These are phyloP conservation scores for Sabellastarte sp. DNA, from an alignment of 2,888 invertebrate genomes.

Conservation along the genomic window DNA sequence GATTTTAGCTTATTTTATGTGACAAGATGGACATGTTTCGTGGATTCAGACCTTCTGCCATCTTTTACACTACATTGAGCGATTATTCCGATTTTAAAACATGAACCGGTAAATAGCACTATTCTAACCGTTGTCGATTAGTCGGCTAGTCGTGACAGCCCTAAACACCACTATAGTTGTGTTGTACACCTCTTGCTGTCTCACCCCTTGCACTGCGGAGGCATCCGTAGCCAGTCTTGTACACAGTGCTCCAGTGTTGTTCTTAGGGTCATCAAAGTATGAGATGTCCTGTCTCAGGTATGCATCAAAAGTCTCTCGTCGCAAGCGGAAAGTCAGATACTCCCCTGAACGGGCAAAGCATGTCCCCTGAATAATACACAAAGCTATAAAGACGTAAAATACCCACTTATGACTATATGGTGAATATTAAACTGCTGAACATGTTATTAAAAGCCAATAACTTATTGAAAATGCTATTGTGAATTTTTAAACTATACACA, in stretches of 20 bases:
- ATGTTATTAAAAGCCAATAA: background rate
- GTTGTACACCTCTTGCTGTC: no score
- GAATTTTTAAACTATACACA: background rate
- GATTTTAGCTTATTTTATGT: no score
- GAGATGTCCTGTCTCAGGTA: slow-evolving; percentile 42
- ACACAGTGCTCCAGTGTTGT: slow-evolving; percentile 52
- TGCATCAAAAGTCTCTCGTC: slow-evolving; percentile 15
- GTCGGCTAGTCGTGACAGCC: no score
- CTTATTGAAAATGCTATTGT: background rate
- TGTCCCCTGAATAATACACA: slow-evolving; percentile 10
- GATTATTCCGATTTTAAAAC: no score
- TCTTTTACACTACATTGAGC: no score
- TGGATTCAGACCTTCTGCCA: no score
- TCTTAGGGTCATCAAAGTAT: slow-evolving; percentile 55
- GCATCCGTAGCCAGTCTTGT: slow-evolving; percentile 56
- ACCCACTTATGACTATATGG: no score
- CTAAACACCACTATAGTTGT: no score
- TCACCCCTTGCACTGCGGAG: slow-evolving; percentile 55
- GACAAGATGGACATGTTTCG: no score
- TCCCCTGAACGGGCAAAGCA: slow-evolving; percentile 19
- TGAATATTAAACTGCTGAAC: slow-evolving; percentile 5
- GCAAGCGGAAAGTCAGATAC: slow-evolving; percentile 17
- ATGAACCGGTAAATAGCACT: no score
- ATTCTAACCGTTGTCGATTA: no score
- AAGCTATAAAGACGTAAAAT: no score